Conservation (phyloP, 2,888 invertebrate species). For the Ochropacha duplaris region DNA sequence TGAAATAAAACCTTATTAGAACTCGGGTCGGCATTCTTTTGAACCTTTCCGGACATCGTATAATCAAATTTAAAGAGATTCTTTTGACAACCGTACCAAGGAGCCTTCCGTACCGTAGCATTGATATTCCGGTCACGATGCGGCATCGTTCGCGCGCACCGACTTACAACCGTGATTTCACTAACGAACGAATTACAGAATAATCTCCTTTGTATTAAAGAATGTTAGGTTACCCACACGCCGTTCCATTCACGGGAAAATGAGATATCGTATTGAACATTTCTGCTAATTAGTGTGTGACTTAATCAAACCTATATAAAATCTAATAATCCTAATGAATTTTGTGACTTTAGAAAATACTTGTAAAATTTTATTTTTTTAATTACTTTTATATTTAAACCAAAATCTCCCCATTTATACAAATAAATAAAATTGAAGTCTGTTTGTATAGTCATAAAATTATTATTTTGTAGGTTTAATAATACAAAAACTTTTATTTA, state of each 20-base stretch:
- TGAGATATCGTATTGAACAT: background rate
- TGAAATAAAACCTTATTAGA: background rate
- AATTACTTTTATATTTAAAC: no score
- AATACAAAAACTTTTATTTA: no score
- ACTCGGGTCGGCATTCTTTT: background rate
- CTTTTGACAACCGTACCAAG: background rate
- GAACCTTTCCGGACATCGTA: background rate
- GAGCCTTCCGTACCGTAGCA: slow-evolving; percentile 11
- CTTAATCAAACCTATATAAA: no score
- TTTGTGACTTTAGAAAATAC: no score
- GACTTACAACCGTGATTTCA: slow-evolving; percentile 9
- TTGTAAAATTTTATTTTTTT: no score
- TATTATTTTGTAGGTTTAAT: no score
- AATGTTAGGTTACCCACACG: background rate
- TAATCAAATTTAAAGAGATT: background rate
- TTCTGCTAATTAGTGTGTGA: no score
- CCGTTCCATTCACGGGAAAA: background rate
- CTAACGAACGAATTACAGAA: slow-evolving; percentile 9
- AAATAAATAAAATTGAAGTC: no score
- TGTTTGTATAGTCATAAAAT: no score
- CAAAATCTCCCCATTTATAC: no score
- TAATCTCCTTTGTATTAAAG: slow-evolving; percentile 5
- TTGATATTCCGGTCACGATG: slow-evolving; percentile 27
- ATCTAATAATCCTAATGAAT: no score
- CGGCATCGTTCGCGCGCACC: slow-evolving; percentile 4